Conservation (phyloP, 1,140 invertebrate species). For the Cryptotermes secundus region DNA sequence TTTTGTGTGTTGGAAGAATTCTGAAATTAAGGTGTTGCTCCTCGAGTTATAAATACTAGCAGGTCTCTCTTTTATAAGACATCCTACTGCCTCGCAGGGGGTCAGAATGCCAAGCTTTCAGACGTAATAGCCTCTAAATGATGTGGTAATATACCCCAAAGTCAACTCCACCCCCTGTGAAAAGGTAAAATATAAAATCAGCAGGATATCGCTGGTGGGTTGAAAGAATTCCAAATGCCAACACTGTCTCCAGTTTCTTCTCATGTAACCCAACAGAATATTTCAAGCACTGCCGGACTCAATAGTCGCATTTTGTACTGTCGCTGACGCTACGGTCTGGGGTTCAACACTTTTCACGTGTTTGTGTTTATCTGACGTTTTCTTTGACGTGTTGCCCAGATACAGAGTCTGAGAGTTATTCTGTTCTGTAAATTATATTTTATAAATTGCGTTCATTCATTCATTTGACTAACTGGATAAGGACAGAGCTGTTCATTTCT, state of each 20-base stretch:
- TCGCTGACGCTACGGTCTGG: too few relatives aligned
- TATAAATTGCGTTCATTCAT: too few relatives aligned
- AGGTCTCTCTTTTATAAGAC: not conserved
- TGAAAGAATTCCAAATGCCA: not conserved
- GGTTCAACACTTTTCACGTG: too few relatives aligned
- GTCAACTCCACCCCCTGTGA: not conserved
- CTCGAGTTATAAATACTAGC: conserved; percentile 3
- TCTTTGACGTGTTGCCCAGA: too few relatives aligned
- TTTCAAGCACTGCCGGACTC: too few relatives aligned
- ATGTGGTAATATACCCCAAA: not conserved
- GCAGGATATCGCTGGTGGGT: not conserved
- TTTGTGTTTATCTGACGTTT: too few relatives aligned
- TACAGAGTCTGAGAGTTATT: too few relatives aligned
- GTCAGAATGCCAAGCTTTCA: not conserved
- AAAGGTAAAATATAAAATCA: conserved; percentile 6
- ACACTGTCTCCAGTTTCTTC: not conserved
- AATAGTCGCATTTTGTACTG: too few relatives aligned
- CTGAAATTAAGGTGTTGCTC: conserved; percentile 1
- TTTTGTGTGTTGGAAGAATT: not conserved
- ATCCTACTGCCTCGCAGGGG: not conserved
- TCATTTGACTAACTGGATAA: too few relatives aligned
- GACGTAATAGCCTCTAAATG: not conserved
- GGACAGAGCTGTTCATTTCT: too few relatives aligned
- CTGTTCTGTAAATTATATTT: too few relatives aligned
- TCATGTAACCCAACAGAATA: too few relatives aligned